A percentile compares a stretch with the other conserved stretches of the same genome.
Conservation (phyloP, 2,113 vertebrate species). For the Chitala chitala region DNA sequence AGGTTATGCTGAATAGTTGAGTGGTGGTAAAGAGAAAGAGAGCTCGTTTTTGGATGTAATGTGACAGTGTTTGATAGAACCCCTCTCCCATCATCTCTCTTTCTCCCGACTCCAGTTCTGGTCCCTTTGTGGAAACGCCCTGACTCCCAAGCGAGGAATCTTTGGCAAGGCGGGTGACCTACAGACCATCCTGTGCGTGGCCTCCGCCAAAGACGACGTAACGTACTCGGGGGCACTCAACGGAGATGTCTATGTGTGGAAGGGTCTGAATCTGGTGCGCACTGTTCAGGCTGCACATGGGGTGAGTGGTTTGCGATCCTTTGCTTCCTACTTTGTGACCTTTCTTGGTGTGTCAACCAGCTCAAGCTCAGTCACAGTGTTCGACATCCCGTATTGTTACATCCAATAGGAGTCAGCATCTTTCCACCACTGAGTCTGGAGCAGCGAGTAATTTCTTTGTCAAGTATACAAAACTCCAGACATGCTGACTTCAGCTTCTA, state of each 20-base stretch:
- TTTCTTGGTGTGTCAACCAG: no score
- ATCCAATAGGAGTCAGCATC: no score
- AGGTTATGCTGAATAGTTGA: not conserved
- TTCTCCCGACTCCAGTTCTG: slow-evolving; percentile 72
- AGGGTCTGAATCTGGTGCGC: slow-evolving; percentile 74
- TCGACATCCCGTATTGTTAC: no score
- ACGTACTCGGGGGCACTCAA: slow-evolving; percentile 94
- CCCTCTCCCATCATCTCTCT: not conserved
- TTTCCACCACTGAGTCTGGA: no score
- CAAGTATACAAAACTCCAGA: no score
- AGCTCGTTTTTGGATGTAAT: not conserved
- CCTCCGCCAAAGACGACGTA: slow-evolving; percentile 85
- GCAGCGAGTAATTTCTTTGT: no score
- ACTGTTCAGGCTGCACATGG: slow-evolving; percentile 91
- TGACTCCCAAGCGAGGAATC: slow-evolving; percentile 89
- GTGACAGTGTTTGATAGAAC: not conserved
- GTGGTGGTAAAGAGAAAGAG: not conserved
- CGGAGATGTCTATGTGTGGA: slow-evolving; percentile 94
- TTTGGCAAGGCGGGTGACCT: slow-evolving; percentile 94
- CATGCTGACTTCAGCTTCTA: no score
- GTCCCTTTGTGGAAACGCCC: slow-evolving; percentile 86
- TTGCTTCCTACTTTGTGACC: no score
- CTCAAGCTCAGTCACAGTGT: no score
- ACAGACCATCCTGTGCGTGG: slow-evolving; percentile 92
- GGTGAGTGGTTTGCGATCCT: slow-evolving; percentile 71